phyloP scores from a whole-genome alignment of 2,888 invertebrate species.

The Orthonevra nobilis region DNA sequence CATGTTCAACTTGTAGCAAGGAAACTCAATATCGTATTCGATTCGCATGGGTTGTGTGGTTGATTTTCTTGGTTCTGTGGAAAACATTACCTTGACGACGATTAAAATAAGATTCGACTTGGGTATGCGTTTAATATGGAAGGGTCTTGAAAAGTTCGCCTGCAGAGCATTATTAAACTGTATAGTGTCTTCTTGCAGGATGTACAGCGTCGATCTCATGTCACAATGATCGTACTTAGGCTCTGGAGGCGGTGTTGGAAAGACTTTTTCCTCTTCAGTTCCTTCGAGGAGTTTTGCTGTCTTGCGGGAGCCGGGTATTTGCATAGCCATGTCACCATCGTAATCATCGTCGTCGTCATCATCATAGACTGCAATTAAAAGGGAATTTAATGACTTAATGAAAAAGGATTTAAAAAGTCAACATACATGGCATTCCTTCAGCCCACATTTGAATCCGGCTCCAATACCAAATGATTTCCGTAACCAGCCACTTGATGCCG shows the following conservation, averaged over 20 bases:
- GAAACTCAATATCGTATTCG: constrained; percentile 82
- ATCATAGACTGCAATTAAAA: constrained; percentile 76
- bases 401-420: too few relatives aligned
- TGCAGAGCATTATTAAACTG: constrained; percentile 80
- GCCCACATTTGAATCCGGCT: constrained; percentile 77
- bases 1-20: constrained; percentile 88
- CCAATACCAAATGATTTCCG: constrained; percentile 78
- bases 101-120: constrained; percentile 90
- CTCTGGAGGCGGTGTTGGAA: constrained; percentile 76
- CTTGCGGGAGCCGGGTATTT: constrained; percentile 70
- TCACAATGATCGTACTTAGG: constrained; percentile 84
- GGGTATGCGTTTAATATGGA: constrained; percentile 87
- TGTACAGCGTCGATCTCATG: constrained; percentile 86
- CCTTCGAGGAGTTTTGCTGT: constrained; percentile 76
- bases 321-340: constrained; percentile 76
- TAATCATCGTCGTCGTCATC: constrained; percentile 80
- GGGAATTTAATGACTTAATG: not conserved
- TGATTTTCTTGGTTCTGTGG: constrained; percentile 80
- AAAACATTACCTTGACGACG: constrained; percentile 83
- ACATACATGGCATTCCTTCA: constrained; percentile 78
- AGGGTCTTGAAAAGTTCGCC: constrained; percentile 82
- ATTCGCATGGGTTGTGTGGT: constrained; percentile 81
- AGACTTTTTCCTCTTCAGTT: constrained; percentile 80
- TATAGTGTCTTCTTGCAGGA: constrained; percentile 82
- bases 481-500: constrained; percentile 80